Evolutionary conservation across 2,888 invertebrate genomes (phyloP).

Genomic region (Carcina quercana): DNA sequence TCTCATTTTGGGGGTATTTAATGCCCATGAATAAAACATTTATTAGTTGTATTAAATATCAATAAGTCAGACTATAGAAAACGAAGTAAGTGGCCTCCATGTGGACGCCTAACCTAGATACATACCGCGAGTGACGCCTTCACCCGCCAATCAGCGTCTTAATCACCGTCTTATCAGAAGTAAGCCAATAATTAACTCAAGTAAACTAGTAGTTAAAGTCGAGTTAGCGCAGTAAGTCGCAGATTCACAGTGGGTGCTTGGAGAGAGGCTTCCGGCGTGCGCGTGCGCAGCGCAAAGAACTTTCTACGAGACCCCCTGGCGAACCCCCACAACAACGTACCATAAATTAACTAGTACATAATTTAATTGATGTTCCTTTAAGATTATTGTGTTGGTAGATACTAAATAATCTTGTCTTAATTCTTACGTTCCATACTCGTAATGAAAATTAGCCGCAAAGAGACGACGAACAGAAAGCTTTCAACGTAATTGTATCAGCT

Average conservation of each 20-base stretch:
- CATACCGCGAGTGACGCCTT: conserved; percentile 26
- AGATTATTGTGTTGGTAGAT: not conserved
- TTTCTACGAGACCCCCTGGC: conserved; percentile 5
- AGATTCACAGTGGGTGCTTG: conserved; percentile 27
- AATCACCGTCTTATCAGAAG: conserved; percentile 42
- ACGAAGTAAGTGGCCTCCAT: conserved; percentile 11
- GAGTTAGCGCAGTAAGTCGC: conserved; percentile 29
- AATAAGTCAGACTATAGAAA: no score
- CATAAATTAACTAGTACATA: conserved; percentile 7
- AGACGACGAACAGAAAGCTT: no score
- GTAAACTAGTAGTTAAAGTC: conserved; percentile 32
- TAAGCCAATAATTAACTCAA: conserved; percentile 32
- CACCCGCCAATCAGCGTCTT: conserved; percentile 33
- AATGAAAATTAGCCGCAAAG: no score
- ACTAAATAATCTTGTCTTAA: not conserved
- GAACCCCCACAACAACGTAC: no score
- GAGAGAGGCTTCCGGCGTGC: conserved; percentile 14
- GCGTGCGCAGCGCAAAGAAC: conserved; percentile 1
- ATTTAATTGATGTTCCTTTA: conserved; percentile 1
- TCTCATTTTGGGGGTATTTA: no score
- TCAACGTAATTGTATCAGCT: no score
- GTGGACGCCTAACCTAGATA: conserved; percentile 29
- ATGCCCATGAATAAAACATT: no score
- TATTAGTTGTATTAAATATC: no score
- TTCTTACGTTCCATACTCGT: no score